Percentiles rank a stretch among this genome's conserved stretches.
Evolutionary conservation across 2,113 vertebrate genomes (phyloP).

Genomic region (Lamprologus ornatipinnis): DNA sequence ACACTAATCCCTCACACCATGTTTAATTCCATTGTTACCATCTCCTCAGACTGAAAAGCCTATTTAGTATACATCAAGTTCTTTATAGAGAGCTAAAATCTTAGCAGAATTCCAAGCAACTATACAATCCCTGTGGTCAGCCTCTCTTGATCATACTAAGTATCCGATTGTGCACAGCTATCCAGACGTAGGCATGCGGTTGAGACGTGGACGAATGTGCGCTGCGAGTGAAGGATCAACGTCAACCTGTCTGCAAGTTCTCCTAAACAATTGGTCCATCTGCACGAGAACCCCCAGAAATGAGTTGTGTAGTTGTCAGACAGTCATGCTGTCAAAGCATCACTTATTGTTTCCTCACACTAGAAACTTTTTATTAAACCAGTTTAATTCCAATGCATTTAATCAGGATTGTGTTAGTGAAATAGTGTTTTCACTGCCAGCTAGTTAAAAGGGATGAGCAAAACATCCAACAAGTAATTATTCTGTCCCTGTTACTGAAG

Average conservation of each 20-base stretch:
- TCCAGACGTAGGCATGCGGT: not conserved
- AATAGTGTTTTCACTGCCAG: not conserved
- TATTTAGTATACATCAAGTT: conserved; percentile 1
- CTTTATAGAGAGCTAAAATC: conserved; percentile 1
- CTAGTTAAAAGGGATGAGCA: conserved; percentile 35
- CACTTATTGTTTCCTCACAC: not conserved
- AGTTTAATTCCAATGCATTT: not conserved
- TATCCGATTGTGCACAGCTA: not conserved
- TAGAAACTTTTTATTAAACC: not conserved
- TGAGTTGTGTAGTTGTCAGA: not conserved
- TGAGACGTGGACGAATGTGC: not conserved
- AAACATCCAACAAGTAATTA: conserved; percentile 46
- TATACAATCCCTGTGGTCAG: not conserved
- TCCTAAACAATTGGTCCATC: not conserved
- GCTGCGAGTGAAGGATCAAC: not conserved
- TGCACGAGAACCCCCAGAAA: not conserved
- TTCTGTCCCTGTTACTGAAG: conserved; percentile 9
- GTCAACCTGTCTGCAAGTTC: not conserved
- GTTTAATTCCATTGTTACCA: conserved; percentile 51
- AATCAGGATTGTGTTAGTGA: not conserved
- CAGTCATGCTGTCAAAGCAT: not conserved
- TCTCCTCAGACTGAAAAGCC: conserved; percentile 31
- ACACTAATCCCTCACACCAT: conserved; percentile 37
- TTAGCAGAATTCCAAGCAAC: conserved; percentile 2
- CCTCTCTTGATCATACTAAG: not conserved